These are phyloP conservation scores for Lethrus apterus DNA, from an alignment of 1,140 invertebrate species.

Conservation along the genomic window DNA sequence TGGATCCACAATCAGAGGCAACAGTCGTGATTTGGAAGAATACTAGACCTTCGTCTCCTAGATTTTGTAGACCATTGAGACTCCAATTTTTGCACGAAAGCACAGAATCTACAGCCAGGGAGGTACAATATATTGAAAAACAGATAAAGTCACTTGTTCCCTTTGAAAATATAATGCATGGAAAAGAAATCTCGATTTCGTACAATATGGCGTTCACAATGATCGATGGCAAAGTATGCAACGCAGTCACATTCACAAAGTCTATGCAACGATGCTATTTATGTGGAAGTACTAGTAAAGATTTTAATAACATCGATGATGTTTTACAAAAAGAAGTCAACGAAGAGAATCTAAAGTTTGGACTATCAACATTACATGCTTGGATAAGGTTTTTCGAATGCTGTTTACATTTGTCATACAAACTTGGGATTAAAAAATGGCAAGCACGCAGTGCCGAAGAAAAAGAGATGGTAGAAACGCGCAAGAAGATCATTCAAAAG, in stretches of 20 bases:
- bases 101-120: constrained; percentile 6
- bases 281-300: constrained; percentile 27
- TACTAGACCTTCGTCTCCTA: constrained; percentile 17
- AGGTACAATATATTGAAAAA: no score
- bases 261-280: constrained; percentile 41
- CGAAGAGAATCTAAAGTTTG: constrained; percentile 5
- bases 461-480: constrained; percentile 5
- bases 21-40: no score
- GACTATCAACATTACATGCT: constrained; percentile 10
- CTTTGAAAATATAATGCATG: no score
- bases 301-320: constrained; percentile 8
- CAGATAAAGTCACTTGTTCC: no score
- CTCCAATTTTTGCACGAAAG: no score
- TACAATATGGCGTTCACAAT: no score
- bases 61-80: no score
- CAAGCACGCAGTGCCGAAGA: constrained; percentile 8
- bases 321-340: constrained; percentile 3
- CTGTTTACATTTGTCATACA: constrained; percentile 13
- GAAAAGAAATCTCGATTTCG: no score
- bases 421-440: constrained; percentile 10
- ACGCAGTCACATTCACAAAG: constrained; percentile 35
- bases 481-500: neutral
- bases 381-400: constrained; percentile 14
- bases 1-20: no score
- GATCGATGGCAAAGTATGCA: constrained; percentile 43